Base-by-base conservation (phyloP, 2,888 invertebrate genomes). In the Pollenia angustigena region DNA sequence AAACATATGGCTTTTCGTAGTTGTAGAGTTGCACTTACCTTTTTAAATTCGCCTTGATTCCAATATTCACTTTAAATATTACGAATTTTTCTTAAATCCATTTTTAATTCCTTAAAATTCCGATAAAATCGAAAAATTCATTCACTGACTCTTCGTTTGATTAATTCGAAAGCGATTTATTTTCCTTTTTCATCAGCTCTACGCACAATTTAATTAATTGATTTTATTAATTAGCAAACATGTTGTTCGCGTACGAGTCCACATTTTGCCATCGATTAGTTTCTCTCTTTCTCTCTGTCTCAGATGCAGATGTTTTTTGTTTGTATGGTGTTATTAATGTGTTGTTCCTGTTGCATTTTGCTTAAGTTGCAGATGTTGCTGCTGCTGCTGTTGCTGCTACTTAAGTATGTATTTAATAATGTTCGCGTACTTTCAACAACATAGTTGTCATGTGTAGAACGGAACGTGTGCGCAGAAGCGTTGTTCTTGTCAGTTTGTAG, bases 161-260 rank as follows among this genome's bases (percentile, higher is more conserved):
- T 66, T 54, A 32, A 44, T 32, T 42, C 18, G 1, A n/a, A 54
- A 54, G 7, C 44, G 54, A 32, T 32, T 32, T 32, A 32, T 66
- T 76, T 54, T 54, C 0, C 12, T 52, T 62, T 12, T 16, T 23
- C 42, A 32, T 32, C 48, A 46, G 32, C 32, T 32, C 32, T 69
- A 79, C 74, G 74, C 87, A 81, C 71, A 80, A 74, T 81, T 85
- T 81, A 86, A 88, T 81, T 88, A 86, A 85, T 86, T 75, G 81
- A 75, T 84, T 79, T 74, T 71, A 81, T 78, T 88, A 88, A 88
- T 88, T 85, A 81, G 81, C 69, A 78, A 74, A 81, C 74, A 69
- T 81, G 85, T 81, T 79, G 71, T 18, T 18, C 62, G 32, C 32
- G 69, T 74, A 78, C 58, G 11, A 62, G 71, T 32, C 46, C 54